Evolutionary conservation across 1,140 invertebrate genomes (phyloP).

Genomic region (Magallana gigas): DNA sequence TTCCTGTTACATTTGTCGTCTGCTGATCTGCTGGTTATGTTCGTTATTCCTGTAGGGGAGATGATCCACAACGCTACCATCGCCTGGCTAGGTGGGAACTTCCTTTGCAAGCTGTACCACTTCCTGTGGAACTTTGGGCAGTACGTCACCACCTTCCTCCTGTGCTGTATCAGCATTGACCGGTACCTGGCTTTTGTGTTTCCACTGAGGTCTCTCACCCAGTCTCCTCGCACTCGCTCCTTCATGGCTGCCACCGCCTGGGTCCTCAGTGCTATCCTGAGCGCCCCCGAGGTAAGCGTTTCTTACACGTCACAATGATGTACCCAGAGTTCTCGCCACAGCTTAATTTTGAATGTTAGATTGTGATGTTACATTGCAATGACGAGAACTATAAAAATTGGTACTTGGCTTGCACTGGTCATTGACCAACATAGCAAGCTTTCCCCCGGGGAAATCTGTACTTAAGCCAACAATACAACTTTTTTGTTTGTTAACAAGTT

Average conservation of each 20-base stretch:
- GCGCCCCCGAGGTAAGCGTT: not conserved
- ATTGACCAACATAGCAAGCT: too few relatives aligned
- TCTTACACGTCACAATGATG: not conserved
- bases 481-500: too few relatives aligned
- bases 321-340: not conserved
- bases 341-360: not conserved
- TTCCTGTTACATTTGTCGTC: not conserved
- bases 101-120: not conserved
- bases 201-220: not conserved
- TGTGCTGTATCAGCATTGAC: conserved; percentile 29
- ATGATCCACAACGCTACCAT: conserved; percentile 13
- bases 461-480: too few relatives aligned
- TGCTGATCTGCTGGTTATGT: conserved; percentile 1
- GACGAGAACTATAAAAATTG: too few relatives aligned
- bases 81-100: not conserved
- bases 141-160: not conserved
- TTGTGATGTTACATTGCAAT: not conserved
- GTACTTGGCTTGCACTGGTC: too few relatives aligned
- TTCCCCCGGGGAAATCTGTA: too few relatives aligned
- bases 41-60: conserved; percentile 1
- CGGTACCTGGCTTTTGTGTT: conserved; percentile 5
- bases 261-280: not conserved
- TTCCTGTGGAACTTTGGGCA: conserved; percentile 25
- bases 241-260: not conserved
- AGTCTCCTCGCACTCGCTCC: not conserved